Conservation (phyloP, 2,113 vertebrate species). For the Podarcis muralis region DNA sequence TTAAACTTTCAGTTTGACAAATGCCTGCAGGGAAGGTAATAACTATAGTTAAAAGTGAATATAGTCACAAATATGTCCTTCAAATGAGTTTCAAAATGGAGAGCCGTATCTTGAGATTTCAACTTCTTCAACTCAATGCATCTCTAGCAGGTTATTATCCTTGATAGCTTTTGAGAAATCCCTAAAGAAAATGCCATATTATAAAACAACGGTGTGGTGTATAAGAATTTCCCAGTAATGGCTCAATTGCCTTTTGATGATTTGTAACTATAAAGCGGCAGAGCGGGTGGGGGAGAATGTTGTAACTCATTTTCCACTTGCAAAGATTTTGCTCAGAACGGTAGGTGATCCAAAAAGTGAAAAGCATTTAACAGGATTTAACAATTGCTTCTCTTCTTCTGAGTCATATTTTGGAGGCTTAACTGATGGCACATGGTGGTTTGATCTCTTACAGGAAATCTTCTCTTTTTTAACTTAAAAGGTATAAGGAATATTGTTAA, state of each 20-base stretch:
- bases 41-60: conserved; percentile 45
- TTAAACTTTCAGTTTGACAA: conserved; percentile 45
- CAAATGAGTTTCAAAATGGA: conserved; percentile 43
- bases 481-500: not conserved
- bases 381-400: not conserved
- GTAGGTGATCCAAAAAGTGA: not conserved
- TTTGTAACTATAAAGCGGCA: conserved; percentile 10
- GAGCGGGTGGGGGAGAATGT: not conserved
- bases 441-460: not conserved
- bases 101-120: conserved; percentile 3
- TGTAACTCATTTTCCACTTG: conserved; percentile 3
- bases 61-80: conserved; percentile 29
- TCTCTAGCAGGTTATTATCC: conserved; percentile 25
- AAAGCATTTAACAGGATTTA: not conserved
- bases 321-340: not conserved
- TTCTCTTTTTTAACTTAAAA: not conserved
- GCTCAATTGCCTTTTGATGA: conserved; percentile 29
- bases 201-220: not conserved
- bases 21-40: conserved; percentile 45
- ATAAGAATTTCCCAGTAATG: conserved; percentile 5
- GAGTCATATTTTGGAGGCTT: not conserved
- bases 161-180: conserved; percentile 13
- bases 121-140: conserved; percentile 11
- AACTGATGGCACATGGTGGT: not conserved
- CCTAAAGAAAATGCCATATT: conserved; percentile 24